Base-by-base conservation (phyloP, 1,140 invertebrate genomes). In the Diachasma alloeum region DNA sequence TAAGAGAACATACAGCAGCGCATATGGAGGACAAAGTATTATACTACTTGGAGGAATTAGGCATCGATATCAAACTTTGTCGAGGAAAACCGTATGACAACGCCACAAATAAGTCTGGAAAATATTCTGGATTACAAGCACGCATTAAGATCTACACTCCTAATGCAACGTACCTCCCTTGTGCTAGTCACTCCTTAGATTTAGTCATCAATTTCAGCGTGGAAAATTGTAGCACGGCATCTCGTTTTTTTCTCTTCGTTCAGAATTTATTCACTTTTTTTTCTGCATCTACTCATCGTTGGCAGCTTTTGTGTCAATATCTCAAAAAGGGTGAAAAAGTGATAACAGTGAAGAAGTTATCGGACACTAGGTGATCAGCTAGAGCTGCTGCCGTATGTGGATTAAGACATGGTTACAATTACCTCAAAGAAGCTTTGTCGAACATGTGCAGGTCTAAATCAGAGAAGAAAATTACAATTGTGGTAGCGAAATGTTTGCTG, bases 51-150 rank as follows among this genome's bases (percentile, higher is more conserved):
- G 26, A 80, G 76, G 76, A 36, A 6, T 53, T 78, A 19, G 74
- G 77, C 86, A 78, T 88, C 73, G 72, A 85, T 77, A 83, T 87
- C 75, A 48, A 79, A 69, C 78, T 86, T 63, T 86, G 81, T 71
- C 72, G 83, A 42, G 81, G 82, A 9, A 83, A 88, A 78, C 80
- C 81, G 5, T 89, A 87, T 74, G n/a, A n/a, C n/a, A 88, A 87
- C 83, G 85, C 84, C 11, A 37, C 63, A 11, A 89, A 86, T 68
- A 88, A 88, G 84, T 81, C 80, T 78, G 87, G 85, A 17, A 72
- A 46, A 4, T 86, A 87, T 75, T 83, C 71, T 71, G 85, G 86
- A 39, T 72, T 88, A 42, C 39, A 56, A 85, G 87, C 81, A 19
- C 72, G 77, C 75, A 84, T 88, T 73, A 71, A 80, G 76, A 79